Evolutionary conservation across 2,888 invertebrate genomes (phyloP).

Genomic region (Ptychoptera albimana): DNA sequence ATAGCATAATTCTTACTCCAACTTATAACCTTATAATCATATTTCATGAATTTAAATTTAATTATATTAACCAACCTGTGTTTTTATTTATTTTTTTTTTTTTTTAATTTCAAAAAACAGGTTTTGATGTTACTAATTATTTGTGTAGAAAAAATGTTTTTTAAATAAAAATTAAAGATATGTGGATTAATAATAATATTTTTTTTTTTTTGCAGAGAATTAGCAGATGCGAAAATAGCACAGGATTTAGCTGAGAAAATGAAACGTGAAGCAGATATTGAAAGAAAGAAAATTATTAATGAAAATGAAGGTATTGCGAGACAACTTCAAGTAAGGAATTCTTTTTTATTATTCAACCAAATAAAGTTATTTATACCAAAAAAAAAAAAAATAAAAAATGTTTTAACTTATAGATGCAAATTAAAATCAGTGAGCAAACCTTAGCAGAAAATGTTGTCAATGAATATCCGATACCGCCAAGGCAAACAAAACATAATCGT

Average conservation of each 20-base stretch:
- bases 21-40: no score
- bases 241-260: conserved; percentile 48
- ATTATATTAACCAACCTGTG: no score
- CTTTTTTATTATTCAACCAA: no score
- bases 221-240: conserved; percentile 48
- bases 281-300: conserved; percentile 34
- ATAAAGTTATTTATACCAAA: no score
- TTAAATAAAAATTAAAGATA: background rate
- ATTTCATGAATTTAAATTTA: no score
- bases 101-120: no score
- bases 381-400: background rate
- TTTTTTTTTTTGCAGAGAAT: conserved; percentile 35
- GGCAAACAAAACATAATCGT: conserved; percentile 7
- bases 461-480: conserved; percentile 9
- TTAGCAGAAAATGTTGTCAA: conserved; percentile 6
- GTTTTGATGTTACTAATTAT: no score
- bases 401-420: no score
- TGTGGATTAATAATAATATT: background rate
- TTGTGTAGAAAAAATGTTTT: no score
- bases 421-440: no score
- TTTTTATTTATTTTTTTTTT: no score
- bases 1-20: background rate
- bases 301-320: conserved; percentile 36
- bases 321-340: conserved; percentile 30
- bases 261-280: conserved; percentile 37